Conservation (phyloP, 2,888 invertebrate genomes). For the Actias luna region DNA sequence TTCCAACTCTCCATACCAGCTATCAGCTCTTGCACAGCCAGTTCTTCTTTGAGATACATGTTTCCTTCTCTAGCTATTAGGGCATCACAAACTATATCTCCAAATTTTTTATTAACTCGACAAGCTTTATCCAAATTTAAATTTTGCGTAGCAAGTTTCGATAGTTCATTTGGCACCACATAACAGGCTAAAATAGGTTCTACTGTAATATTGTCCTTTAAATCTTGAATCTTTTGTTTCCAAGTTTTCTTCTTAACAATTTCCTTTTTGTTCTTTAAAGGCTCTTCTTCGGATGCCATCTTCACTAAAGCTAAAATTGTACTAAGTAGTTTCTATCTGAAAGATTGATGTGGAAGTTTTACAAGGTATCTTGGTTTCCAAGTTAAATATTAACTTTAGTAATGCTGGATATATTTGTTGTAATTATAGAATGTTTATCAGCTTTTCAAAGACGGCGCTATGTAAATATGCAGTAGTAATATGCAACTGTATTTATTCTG, state of each 20-base stretch:
- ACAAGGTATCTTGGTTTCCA: slow-evolving; percentile 25
- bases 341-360: slow-evolving; percentile 13
- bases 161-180: slow-evolving; percentile 83
- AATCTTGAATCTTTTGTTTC: slow-evolving; percentile 65
- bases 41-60: slow-evolving; percentile 83
- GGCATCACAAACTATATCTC: slow-evolving; percentile 87
- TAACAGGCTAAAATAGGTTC: slow-evolving; percentile 85
- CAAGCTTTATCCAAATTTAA: slow-evolving; percentile 92
- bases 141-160: slow-evolving; percentile 90
- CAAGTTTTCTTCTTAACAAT: slow-evolving; percentile 52
- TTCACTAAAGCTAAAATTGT: slow-evolving; percentile 24
- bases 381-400: slow-evolving; percentile 38
- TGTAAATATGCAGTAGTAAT: slow-evolving; percentile 24
- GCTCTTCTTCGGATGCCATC: slow-evolving; percentile 60
- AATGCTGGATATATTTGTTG: slow-evolving; percentile 28
- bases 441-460: slow-evolving; percentile 26
- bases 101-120: slow-evolving; percentile 87
- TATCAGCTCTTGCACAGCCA: slow-evolving; percentile 80
- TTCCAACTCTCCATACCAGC: slow-evolving; percentile 80
- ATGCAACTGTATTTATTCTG: slow-evolving; percentile 23
- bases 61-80: slow-evolving; percentile 86
- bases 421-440: slow-evolving; percentile 37
- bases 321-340: slow-evolving; percentile 28
- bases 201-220: slow-evolving; percentile 83
- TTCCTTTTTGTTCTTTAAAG: slow-evolving; percentile 42